Base-by-base conservation (phyloP, 2,888 invertebrate genomes). In the Julus scanicus region DNA sequence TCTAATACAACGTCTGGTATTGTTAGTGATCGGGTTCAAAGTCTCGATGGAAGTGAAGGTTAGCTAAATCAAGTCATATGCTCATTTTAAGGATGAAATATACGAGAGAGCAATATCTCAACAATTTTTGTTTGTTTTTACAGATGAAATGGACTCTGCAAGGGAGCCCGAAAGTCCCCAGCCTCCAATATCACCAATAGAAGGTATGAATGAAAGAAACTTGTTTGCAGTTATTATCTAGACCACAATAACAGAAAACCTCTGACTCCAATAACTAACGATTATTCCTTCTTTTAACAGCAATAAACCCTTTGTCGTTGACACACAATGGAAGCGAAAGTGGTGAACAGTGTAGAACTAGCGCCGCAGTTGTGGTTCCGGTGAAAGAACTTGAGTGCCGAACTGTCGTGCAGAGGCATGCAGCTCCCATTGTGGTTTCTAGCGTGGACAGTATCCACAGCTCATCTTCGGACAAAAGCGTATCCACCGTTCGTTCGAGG, bases 1-100 rank as follows among this genome's bases (percentile, higher is more conserved):
- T 98, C 98, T n/a, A 98, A 98, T 92, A 98, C 98, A 80, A 98
- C 98, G 40, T 98, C 98, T 49, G 98, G 98, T 89, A 98, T 98
- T 90, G 98, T 98, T 85, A 98, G 98, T 92, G 98, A 98, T 92
- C 95, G 97, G 90, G 97, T 97, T 88, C 97, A 98, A 92, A 97
- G 97, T 88, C 96, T 98, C 93, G 98, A 98, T 92, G 98, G 98
- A 92, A 94, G 97, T 91, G 94, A 94, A 91, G 92, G 92, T 91
- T 90, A 90, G 89, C 57, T n/a, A 11, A 84, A 80, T 29, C 5
- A 84, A 29, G 80, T 80, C 80, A 80, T 13, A 49, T 1, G 49
- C 29, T 29, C 29, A 29, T 29, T 29, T 29, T 29, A 29, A 29
- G 29, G 29, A 29, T 29, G 29, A 29, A 29, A 29, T 29, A 29